Base-by-base conservation (phyloP, 1,140 invertebrate genomes). In the Ooceraea biroi region DNA sequence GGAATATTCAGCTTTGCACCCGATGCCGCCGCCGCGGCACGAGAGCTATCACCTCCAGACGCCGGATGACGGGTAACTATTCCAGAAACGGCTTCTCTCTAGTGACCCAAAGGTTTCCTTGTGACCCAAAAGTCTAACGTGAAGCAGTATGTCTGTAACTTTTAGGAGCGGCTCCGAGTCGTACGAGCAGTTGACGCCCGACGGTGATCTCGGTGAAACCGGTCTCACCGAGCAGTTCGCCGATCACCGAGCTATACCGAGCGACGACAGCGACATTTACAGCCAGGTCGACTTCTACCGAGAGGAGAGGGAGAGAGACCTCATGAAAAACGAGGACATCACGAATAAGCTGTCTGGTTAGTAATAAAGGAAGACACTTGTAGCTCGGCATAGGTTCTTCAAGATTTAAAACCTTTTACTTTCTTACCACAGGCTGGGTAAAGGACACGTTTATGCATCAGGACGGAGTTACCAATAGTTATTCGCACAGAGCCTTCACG, bases 401-500 rank as follows among this genome's bases (percentile, higher is more conserved):
- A 12, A 71, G 19, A 68, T 82, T 48, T 69, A 78, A 0, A 19
- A 65, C 4, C 27, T 11, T 10, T 73, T 82, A 74, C 63, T 48
- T 84, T 89, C 76, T 87, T 73, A 63, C n/a, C 19, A 92, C 84
- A 96, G 96, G 95, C 78, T 96, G 95, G 95, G 94, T 96, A 41
- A 96, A 97, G 91, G 96, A 96, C 88, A 95, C 96, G 11, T 96
- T 96, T 88, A 91, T 95, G 89, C 95, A 95, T 83, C 95, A 96
- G 87, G 95, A 95, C 83, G 95, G 95, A 90, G 85, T 95, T 87
- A 85, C 95, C 86, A 96, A 96, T 88, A 96, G 95, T 89, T 97
- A 96, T 85, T 96, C 96, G 1, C 96, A 97, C 55, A 96, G 97
- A 88, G 97, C 97, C 3, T 98, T 98, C 87, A 98, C 97, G 17